These are phyloP conservation scores for Mus musculus DNA, from an alignment of 2,113 vertebrate species.

Conservation along the genomic window DNA sequence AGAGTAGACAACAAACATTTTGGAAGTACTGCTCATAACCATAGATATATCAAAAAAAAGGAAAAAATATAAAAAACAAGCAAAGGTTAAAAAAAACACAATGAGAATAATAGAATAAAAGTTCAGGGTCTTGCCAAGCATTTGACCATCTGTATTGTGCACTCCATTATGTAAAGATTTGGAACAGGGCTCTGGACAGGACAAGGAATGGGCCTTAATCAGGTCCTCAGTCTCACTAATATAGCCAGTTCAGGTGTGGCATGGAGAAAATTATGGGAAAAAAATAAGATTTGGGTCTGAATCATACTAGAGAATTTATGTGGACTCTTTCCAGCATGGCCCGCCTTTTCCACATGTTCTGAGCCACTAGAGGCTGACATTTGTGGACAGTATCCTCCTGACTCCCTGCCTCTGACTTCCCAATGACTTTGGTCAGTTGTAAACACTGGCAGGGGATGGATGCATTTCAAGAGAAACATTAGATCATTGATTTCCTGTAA, in stretches of 20 bases:
- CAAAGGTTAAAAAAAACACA: not conserved
- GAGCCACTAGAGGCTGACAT: not conserved
- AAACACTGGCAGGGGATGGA: not conserved
- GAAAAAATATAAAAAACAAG: not conserved
- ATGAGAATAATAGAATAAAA: not conserved
- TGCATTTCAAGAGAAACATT: not conserved
- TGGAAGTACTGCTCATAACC: not conserved
- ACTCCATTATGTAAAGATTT: not conserved
- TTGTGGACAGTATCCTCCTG: not conserved
- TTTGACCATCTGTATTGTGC: not conserved
- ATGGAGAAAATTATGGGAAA: not conserved
- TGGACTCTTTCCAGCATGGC: not conserved
- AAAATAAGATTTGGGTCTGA: not conserved
- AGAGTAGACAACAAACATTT: not conserved
- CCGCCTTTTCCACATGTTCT: not conserved
- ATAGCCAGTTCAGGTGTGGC: not conserved
- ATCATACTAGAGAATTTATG: not conserved
- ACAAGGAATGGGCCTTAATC: not conserved
- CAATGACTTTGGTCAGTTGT: not conserved
- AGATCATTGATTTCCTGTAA: not conserved
- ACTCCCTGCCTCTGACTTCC: not conserved
- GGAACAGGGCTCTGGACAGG: not conserved
- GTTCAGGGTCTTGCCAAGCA: not conserved
- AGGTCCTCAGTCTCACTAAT: not conserved
- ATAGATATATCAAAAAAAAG: not conserved